These are phyloP conservation scores for Labroides dimidiatus DNA, from an alignment of 2,797 vertebrate species.

Conservation along the genomic window DNA sequence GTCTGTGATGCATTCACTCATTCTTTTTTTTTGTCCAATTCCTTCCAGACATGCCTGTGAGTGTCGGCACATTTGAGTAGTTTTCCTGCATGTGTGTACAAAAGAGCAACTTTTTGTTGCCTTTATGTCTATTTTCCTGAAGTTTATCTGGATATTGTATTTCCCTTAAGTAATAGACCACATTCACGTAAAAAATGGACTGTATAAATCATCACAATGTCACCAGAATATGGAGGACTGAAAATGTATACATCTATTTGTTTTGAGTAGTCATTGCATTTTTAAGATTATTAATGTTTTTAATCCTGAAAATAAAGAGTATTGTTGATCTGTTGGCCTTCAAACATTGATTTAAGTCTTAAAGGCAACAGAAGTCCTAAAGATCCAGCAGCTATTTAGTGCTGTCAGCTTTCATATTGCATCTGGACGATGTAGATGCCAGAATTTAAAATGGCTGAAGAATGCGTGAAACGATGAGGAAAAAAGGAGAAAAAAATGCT, in stretches of 20 bases:
- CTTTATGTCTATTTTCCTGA: too few relatives aligned
- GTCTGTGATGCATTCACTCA: slow-evolving; percentile 12
- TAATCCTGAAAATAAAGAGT: not conserved
- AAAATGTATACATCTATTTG: too few relatives aligned
- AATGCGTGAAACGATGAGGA: not conserved
- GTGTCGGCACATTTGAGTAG: not conserved
- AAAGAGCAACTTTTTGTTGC: too few relatives aligned
- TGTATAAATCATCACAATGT: too few relatives aligned
- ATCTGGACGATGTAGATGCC: not conserved
- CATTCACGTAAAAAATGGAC: too few relatives aligned
- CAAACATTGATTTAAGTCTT: not conserved
- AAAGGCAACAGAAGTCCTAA: not conserved
- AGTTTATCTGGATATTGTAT: too few relatives aligned
- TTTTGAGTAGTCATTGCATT: too few relatives aligned
- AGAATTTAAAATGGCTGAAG: not conserved
- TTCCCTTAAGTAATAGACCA: too few relatives aligned
- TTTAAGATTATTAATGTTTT: too few relatives aligned
- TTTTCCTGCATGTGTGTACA: not conserved
- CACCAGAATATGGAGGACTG: too few relatives aligned
- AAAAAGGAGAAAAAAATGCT: too few relatives aligned
- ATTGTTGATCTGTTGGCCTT: too few relatives aligned
- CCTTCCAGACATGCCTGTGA: slow-evolving; percentile 17
- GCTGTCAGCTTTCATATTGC: not conserved
- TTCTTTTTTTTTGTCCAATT: slow-evolving; percentile 21
- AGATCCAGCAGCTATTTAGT: not conserved